Evolutionary conservation across 2,888 invertebrate species (phyloP).

Genomic region (Eulithis prunata): DNA sequence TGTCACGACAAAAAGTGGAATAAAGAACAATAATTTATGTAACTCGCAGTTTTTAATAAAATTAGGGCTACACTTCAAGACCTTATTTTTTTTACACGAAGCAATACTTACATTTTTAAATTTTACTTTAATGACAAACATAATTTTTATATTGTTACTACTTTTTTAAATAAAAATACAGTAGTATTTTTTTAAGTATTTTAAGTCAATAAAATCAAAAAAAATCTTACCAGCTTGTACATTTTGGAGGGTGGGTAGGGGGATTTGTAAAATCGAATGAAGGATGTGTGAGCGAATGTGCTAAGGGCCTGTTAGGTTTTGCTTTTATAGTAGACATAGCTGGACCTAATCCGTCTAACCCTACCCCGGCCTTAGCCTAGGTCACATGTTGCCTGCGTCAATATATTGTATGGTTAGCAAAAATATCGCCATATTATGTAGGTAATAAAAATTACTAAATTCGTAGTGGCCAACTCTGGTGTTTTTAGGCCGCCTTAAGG

Average conservation of each 20-base stretch:
- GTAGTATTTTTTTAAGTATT: too few relatives aligned
- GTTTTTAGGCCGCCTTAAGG: too few relatives aligned
- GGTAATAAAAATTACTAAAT: background rate
- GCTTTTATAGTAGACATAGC: constrained; percentile 79
- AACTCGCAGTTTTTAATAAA: constrained; percentile 23
- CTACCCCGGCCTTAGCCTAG: constrained; percentile 74
- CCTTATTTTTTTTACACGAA: too few relatives aligned
- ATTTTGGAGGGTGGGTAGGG: constrained; percentile 73
- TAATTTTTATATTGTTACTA: too few relatives aligned
- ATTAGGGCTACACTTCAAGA: background rate
- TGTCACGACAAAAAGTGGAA: constrained; percentile 59
- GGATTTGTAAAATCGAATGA: constrained; percentile 60
- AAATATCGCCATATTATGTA: constrained; percentile 32
- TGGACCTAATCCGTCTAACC: constrained; percentile 74
- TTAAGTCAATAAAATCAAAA: background rate
- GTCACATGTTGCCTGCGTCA: constrained; percentile 66
- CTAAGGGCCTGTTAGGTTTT: constrained; percentile 53
- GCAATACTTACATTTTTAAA: too few relatives aligned
- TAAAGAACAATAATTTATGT: constrained; percentile 44
- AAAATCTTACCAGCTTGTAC: constrained; percentile 85
- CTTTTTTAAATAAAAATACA: too few relatives aligned
- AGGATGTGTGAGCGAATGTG: constrained; percentile 76
- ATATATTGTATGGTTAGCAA: constrained; percentile 59
- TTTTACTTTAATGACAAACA: too few relatives aligned
- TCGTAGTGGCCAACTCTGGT: too few relatives aligned